Evolutionary conservation across 2,888 invertebrate species (phyloP), one percentile per base, ranked within the genome.

Genomic region (Ectemnius cavifrons): DNA sequence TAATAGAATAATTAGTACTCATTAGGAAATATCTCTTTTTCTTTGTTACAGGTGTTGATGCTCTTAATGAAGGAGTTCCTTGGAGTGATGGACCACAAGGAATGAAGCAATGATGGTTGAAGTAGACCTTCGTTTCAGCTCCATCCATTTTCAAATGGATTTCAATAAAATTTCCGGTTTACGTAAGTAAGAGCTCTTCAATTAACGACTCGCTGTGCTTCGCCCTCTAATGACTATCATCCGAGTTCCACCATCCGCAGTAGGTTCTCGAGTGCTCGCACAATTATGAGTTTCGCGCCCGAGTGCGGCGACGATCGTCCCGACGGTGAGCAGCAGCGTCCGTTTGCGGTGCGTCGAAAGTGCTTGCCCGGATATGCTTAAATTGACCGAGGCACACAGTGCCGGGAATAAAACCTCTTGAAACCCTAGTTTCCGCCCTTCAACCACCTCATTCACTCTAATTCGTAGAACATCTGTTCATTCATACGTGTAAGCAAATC

Each of bases 211-310:
- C 59, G 65, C 3, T 2, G 16, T 56, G 71, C 71, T 67, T 45
- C 74, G 27, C 27, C n/a, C 65, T 23, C 62, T 57, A 60, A 68
- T 64, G 47, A 56, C 70, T 61, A 56, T 60, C 49, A 73, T 37
- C 37, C 28, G 73, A 63, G 46, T 49, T 56, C 37, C 52, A 16
- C 6, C 14, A 28, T 60, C 20, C 37, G 57, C 52, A 63, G 37
- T 6, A 37, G 71, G 49, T 63, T 81, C 75, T 81, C 75, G 70
- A 81, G 80, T 71, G 60, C 56, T 67, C 56, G 69, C 70, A 75
- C 78, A 81, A 81, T 81, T 82, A 82, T 75, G 69, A 81, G 82
- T 81, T 82, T 77, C 60, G 69, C 63, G 73, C 16, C 28, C 49
- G 59, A 28, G 46, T 52, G 60, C 56, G 57, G 52, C 28, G 60